A percentile compares a stretch with the other conserved stretches of the same genome.
These are phyloP conservation scores for Aphelinus certus DNA, from an alignment of 1,140 invertebrate genomes.

Conservation along the genomic window DNA sequence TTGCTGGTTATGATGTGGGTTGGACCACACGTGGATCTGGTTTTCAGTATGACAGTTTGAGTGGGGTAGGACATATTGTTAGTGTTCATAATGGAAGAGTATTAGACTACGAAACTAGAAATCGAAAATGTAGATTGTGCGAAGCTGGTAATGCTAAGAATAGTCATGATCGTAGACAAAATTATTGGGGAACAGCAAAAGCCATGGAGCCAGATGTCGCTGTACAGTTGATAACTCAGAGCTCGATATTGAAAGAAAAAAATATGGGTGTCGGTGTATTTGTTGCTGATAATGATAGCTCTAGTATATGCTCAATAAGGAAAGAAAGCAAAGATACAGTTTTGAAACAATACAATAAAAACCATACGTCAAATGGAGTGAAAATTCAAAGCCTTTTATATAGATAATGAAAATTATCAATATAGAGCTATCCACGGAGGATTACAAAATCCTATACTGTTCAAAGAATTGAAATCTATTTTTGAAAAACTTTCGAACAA, in stretches of 20 bases:
- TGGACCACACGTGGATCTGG: slow-evolving; percentile 24
- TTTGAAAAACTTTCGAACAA: slow-evolving; percentile 13
- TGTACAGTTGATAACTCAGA: slow-evolving; percentile 20
- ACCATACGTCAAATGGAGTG: slow-evolving; percentile 33
- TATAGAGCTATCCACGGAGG: slow-evolving; percentile 9
- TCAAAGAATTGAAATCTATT: slow-evolving; percentile 7
- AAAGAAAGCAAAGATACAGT: slow-evolving; percentile 15
- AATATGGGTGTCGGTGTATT: slow-evolving; percentile 26
- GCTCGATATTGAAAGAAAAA: slow-evolving; percentile 20
- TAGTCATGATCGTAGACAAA: slow-evolving; percentile 32
- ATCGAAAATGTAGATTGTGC: slow-evolving; percentile 34
- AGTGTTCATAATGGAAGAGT: slow-evolving; percentile 20
- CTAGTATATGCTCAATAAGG: slow-evolving; percentile 19
- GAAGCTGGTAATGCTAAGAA: slow-evolving; percentile 18
- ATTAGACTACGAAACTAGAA: slow-evolving; percentile 18
- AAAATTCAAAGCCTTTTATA: slow-evolving; percentile 19
- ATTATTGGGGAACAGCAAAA: slow-evolving; percentile 31
- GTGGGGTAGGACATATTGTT: slow-evolving; percentile 26
- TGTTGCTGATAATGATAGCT: slow-evolving; percentile 22
- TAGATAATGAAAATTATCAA: slow-evolving; percentile 31
- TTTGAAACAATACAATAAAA: slow-evolving; percentile 24
- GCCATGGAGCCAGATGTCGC: slow-evolving; percentile 27
- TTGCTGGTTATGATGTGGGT: slow-evolving; percentile 32
- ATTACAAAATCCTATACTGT: slow-evolving; percentile 20
- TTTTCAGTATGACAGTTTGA: slow-evolving; percentile 33